phyloP scores from a whole-genome alignment of 2,797 vertebrate genomes.

The Pygocentrus nattereri region DNA sequence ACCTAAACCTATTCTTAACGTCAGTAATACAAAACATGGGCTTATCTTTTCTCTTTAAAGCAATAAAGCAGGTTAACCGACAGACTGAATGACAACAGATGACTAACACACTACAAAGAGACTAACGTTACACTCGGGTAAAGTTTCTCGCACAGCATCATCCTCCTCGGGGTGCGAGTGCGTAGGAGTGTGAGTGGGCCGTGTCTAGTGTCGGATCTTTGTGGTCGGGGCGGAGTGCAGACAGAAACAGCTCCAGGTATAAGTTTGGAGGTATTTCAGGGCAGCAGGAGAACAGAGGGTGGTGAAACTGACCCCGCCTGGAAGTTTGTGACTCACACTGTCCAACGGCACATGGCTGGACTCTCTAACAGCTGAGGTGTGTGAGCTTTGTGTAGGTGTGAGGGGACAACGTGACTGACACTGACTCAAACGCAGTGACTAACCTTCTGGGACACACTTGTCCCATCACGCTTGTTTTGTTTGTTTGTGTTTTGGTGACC shows the following conservation, averaged over 20 bases:
- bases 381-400: conserved; percentile 43
- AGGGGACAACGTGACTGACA: conserved; percentile 43
- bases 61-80: too few species aligned
- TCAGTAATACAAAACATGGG: too few species aligned
- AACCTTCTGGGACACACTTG: conserved; percentile 32
- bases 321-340: conserved; percentile 49
- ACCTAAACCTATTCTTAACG: too few species aligned
- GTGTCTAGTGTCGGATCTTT: conserved; percentile 58
- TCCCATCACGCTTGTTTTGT: background rate
- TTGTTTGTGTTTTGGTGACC: background rate
- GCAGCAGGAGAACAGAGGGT: conserved; percentile 39
- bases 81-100: conserved; percentile 17
- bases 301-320: conserved; percentile 46
- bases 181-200: conserved; percentile 30
- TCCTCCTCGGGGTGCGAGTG: conserved; percentile 35
- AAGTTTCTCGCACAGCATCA: conserved; percentile 33
- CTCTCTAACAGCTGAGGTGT: conserved; percentile 39
- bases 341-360: conserved; percentile 39
- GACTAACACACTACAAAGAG: conserved; percentile 33
- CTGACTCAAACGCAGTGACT: conserved; percentile 39
- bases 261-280: conserved; percentile 29
- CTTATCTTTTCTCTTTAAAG: too few species aligned
- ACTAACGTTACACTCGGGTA: conserved; percentile 43
- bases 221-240: conserved; percentile 44
- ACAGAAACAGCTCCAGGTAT: conserved; percentile 41